Percentiles rank a stretch among this genome's conserved stretches.
These are phyloP conservation scores for Mola mola DNA, from an alignment of 2,113 vertebrate species.

Conservation along the genomic window DNA sequence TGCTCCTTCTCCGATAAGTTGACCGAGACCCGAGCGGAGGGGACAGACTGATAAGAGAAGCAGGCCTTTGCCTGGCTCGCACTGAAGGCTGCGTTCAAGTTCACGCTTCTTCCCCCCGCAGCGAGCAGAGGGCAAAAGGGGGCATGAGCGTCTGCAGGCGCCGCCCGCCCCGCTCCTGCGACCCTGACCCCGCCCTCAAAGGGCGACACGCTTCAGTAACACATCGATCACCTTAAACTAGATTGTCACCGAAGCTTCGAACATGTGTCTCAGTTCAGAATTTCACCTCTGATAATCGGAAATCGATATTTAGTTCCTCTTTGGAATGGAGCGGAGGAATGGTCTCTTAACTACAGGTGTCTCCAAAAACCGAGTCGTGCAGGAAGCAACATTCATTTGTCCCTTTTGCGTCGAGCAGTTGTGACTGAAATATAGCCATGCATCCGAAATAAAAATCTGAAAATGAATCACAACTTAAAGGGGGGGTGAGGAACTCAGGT, in stretches of 20 bases:
- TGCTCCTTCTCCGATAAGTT: conserved; percentile 26
- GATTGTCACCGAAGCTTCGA: neutral
- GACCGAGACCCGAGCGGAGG: conserved; percentile 9
- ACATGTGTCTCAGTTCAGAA: neutral
- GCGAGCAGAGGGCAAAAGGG: conserved; percentile 64
- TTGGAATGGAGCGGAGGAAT: neutral
- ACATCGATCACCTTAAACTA: neutral
- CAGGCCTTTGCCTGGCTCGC: conserved; percentile 60
- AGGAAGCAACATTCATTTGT: conserved; percentile 43
- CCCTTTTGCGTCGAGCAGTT: conserved; percentile 28
- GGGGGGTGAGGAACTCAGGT: too few relatives aligned
- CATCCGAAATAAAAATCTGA: neutral
- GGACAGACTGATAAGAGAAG: conserved; percentile 36
- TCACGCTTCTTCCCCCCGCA: conserved; percentile 76
- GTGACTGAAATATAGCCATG: neutral
- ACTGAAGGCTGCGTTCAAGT: conserved; percentile 81
- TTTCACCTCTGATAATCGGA: neutral
- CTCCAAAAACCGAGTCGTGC: conserved; percentile 52
- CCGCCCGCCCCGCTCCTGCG: conserved; percentile 62
- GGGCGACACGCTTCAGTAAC: neutral
- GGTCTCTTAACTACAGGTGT: conserved; percentile 66
- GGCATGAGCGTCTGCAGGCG: conserved; percentile 67
- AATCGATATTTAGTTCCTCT: conserved; percentile 32
- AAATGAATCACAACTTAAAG: conserved; percentile 2
- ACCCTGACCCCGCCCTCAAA: conserved; percentile 71